Evolutionary conservation across 1,140 invertebrate genomes (phyloP).

Genomic region (Glossosoma conforme): DNA sequence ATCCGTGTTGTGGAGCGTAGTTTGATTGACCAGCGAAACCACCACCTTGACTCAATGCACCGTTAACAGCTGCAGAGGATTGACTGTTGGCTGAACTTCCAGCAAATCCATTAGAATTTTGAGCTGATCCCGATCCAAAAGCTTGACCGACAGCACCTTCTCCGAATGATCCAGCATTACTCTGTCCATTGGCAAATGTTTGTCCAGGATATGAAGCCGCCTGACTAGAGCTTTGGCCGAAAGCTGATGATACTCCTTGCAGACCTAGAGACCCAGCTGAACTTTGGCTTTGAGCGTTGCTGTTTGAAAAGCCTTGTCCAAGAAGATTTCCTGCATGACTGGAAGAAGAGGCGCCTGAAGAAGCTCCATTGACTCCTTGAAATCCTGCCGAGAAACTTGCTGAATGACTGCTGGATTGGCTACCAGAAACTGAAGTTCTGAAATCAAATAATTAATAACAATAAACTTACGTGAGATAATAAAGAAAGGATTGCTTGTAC

Average conservation of each 20-base stretch:
- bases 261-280: slow-evolving; percentile 10
- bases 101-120: slow-evolving; percentile 15
- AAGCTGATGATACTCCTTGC: slow-evolving; percentile 16
- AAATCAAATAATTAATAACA: too few species aligned
- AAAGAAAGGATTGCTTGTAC: too few species aligned
- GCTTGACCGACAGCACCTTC: slow-evolving; percentile 22
- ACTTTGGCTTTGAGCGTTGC: slow-evolving; percentile 21
- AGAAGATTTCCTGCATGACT: slow-evolving; percentile 14
- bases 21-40: not conserved
- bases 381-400: slow-evolving; percentile 18
- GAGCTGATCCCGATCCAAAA: slow-evolving; percentile 10
- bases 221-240: slow-evolving; percentile 16
- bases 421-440: slow-evolving; percentile 23
- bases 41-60: slow-evolving; percentile 2
- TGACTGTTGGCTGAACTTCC: slow-evolving; percentile 21
- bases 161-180: slow-evolving; percentile 19
- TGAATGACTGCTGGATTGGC: slow-evolving; percentile 22
- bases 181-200: slow-evolving; percentile 20
- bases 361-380: slow-evolving; percentile 14
- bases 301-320: slow-evolving; percentile 22
- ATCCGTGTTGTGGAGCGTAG: slow-evolving; percentile 9
- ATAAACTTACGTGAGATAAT: too few species aligned
- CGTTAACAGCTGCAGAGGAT: slow-evolving; percentile 10
- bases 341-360: slow-evolving; percentile 14
- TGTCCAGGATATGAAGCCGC: slow-evolving; percentile 18